phyloP scores from a whole-genome alignment of 2,888 invertebrate species.

The Polia nebulosa region DNA sequence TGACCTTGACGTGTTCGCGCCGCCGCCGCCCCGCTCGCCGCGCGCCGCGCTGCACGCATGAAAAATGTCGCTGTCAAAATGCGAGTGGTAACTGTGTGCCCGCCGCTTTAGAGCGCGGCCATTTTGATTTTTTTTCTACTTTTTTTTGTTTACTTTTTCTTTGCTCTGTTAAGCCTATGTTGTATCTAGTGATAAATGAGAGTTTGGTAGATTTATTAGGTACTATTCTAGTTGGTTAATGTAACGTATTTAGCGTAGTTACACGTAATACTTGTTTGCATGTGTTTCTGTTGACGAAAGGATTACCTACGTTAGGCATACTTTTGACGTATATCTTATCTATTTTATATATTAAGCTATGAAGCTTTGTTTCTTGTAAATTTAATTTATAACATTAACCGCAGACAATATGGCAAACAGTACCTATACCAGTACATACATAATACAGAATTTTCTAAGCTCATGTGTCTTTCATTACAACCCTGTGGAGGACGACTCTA shows the following conservation, averaged over 20 bases:
- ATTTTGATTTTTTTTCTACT: constrained; percentile 32
- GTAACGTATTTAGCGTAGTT: background rate
- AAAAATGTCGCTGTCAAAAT: constrained; percentile 78
- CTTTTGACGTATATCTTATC: background rate
- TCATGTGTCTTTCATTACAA: background rate
- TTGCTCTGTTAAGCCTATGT: constrained; percentile 35
- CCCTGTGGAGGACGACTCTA: background rate
- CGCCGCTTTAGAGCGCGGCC: constrained; percentile 47
- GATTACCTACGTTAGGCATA: constrained; percentile 1
- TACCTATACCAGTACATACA: background rate
- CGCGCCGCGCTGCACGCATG: constrained; percentile 76
- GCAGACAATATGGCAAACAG: background rate
- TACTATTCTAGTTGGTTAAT: constrained; percentile 10
- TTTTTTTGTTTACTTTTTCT: constrained; percentile 31
- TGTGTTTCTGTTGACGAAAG: background rate
- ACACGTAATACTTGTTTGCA: background rate
- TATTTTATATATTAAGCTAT: constrained; percentile 1
- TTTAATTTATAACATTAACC: constrained; percentile 1
- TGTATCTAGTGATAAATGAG: constrained; percentile 32
- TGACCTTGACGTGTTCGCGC: constrained; percentile 88
- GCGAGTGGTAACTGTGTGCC: constrained; percentile 62
- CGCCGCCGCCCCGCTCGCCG: constrained; percentile 66
- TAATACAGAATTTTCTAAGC: background rate
- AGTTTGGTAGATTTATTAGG: constrained; percentile 17
- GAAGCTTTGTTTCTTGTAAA: background rate